Percentiles rank a stretch among this genome's conserved stretches.
Evolutionary conservation across 2,113 vertebrate species (phyloP).

Genomic region (Cololabis saira): DNA sequence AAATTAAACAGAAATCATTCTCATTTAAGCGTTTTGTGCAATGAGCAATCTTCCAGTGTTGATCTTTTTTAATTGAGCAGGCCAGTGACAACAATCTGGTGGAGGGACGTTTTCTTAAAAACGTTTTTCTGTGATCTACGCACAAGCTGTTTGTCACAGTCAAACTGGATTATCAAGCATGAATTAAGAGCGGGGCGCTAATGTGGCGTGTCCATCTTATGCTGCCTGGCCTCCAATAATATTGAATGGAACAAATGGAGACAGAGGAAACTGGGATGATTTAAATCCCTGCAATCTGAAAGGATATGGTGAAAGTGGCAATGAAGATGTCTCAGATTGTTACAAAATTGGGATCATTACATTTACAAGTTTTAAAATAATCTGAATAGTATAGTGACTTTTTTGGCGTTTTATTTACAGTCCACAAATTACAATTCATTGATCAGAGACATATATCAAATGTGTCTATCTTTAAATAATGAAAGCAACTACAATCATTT

Average conservation of each 20-base stretch:
- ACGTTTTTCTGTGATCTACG: conserved; percentile 7
- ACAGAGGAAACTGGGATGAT: not conserved
- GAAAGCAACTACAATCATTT: not conserved
- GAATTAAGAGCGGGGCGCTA: conserved; percentile 18
- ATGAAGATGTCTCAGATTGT: not conserved
- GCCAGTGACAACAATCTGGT: not conserved
- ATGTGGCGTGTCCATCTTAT: conserved; percentile 1
- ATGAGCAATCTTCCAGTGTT: not conserved
- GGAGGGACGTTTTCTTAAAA: not conserved
- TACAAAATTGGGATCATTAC: conserved; percentile 1
- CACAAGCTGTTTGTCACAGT: conserved; percentile 17
- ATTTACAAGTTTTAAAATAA: not conserved
- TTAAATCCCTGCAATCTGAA: conserved; percentile 1
- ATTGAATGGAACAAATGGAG: conserved; percentile 10
- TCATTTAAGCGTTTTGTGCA: conserved; percentile 4
- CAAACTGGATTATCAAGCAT: conserved; percentile 22
- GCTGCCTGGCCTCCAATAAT: conserved; percentile 4
- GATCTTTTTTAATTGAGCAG: not conserved
- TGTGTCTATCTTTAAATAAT: not conserved
- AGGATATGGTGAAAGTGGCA: not conserved
- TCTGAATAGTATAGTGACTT: not conserved
- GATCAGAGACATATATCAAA: conserved; percentile 3
- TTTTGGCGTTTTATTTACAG: not conserved
- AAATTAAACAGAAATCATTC: not conserved
- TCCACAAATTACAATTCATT: conserved; percentile 13